phyloP scores from a whole-genome alignment of 2,888 invertebrate genomes.

The Dione juno region DNA sequence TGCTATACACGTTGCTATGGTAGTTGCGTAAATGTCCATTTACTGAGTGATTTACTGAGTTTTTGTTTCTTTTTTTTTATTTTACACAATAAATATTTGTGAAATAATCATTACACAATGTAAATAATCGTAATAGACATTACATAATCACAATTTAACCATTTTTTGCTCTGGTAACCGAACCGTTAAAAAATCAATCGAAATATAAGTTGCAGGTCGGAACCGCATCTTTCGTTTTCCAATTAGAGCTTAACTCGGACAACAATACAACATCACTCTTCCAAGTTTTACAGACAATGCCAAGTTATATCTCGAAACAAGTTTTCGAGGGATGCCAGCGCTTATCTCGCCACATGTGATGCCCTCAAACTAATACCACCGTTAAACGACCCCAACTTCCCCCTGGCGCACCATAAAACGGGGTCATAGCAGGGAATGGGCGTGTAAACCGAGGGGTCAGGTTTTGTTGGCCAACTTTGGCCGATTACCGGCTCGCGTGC shows the following conservation, averaged over 20 bases:
- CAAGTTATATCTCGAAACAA: conserved; percentile 78
- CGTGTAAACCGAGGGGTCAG: conserved; percentile 65
- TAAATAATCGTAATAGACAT: background rate
- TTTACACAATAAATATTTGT: no score
- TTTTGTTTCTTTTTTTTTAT: no score
- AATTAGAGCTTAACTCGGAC: conserved; percentile 37
- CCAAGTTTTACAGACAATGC: conserved; percentile 62
- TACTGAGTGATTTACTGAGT: no score
- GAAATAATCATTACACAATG: background rate
- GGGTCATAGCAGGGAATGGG: conserved; percentile 69
- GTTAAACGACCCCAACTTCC: conserved; percentile 62
- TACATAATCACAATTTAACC: background rate
- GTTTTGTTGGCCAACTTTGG: conserved; percentile 71
- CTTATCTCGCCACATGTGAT: conserved; percentile 81
- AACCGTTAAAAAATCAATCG: background rate
- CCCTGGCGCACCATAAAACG: conserved; percentile 67
- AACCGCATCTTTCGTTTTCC: conserved; percentile 22
- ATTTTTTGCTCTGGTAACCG: background rate
- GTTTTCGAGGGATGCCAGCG: conserved; percentile 77
- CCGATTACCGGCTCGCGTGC: conserved; percentile 82
- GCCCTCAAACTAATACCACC: conserved; percentile 74
- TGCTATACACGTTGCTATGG: background rate
- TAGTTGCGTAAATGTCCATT: background rate
- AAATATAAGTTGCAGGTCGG: background rate
- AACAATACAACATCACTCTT: conserved; percentile 45